phyloP scores from a whole-genome alignment of 2,797 vertebrate species.

The Poeciliopsis gracilis region DNA sequence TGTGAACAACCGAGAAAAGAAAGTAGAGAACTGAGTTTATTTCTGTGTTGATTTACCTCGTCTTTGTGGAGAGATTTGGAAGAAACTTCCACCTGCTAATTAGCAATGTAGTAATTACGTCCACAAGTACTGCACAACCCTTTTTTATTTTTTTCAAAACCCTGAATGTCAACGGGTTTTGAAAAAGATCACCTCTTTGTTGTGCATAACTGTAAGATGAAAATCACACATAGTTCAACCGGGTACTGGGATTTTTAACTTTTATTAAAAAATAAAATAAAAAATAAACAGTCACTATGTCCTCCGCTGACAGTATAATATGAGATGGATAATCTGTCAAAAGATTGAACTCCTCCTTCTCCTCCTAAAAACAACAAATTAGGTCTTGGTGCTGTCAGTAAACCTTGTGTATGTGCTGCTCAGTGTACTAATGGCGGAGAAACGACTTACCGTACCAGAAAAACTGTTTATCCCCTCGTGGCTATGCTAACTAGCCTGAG shows the following conservation, averaged over 20 bases:
- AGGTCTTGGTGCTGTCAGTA: no score
- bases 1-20: conserved; percentile 18
- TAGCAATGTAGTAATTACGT: neutral
- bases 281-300: no score
- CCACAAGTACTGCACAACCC: neutral
- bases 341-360: no score
- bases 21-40: conserved; percentile 23
- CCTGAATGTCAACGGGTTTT: neutral
- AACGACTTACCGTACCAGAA: no score
- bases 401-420: no score
- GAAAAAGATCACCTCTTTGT: neutral
- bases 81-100: neutral
- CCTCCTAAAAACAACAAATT: no score
- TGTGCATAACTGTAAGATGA: neutral
- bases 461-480: neutral
- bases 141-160: no score
- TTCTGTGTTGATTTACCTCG: conserved; percentile 25
- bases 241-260: neutral
- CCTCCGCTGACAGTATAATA: no score
- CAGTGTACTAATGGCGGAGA: no score
- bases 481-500: no score
- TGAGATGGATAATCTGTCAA: no score
- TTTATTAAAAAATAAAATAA: no score
- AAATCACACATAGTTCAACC: neutral
- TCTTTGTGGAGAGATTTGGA: neutral